Evolutionary conservation across 2,797 vertebrate genomes (phyloP).

Genomic region (Gymnoscopelus braueri): DNA sequence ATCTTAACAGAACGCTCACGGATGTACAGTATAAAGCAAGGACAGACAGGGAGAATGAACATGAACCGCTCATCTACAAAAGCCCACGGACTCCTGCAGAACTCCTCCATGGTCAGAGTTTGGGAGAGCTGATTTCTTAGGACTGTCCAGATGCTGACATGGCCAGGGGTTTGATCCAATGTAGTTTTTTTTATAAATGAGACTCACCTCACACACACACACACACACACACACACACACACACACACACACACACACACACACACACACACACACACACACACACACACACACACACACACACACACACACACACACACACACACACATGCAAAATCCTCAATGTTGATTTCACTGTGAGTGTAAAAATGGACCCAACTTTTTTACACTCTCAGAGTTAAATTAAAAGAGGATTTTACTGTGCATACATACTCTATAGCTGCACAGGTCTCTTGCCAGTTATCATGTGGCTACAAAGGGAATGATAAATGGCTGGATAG

Average conservation of each 20-base stretch:
- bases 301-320: slow-evolving; percentile 28
- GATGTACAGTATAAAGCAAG: not conserved
- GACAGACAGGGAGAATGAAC: not conserved
- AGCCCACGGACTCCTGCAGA: slow-evolving; percentile 7
- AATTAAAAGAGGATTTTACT: too few species aligned
- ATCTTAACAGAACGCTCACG: not conserved
- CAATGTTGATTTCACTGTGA: too few species aligned
- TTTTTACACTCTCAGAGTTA: too few species aligned
- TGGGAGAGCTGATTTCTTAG: slow-evolving; percentile 20
- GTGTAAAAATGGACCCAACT: too few species aligned
- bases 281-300: slow-evolving; percentile 48
- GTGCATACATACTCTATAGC: too few species aligned
- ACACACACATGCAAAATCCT: slow-evolving; percentile 12
- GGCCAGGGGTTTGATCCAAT: slow-evolving; percentile 48
- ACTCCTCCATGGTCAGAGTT: slow-evolving; percentile 1
- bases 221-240: not conserved
- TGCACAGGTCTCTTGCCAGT: not conserved
- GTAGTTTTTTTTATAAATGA: slow-evolving; percentile 56
- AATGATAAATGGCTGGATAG: slow-evolving; percentile 4
- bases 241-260: slow-evolving; percentile 34
- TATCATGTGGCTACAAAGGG: not conserved
- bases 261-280: slow-evolving; percentile 2
- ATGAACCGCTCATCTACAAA: slow-evolving; percentile 1
- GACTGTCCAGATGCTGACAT: slow-evolving; percentile 42
- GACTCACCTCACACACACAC: too few species aligned